Base-by-base conservation (phyloP, 2,113 vertebrate species). In the Cairina moschata region DNA sequence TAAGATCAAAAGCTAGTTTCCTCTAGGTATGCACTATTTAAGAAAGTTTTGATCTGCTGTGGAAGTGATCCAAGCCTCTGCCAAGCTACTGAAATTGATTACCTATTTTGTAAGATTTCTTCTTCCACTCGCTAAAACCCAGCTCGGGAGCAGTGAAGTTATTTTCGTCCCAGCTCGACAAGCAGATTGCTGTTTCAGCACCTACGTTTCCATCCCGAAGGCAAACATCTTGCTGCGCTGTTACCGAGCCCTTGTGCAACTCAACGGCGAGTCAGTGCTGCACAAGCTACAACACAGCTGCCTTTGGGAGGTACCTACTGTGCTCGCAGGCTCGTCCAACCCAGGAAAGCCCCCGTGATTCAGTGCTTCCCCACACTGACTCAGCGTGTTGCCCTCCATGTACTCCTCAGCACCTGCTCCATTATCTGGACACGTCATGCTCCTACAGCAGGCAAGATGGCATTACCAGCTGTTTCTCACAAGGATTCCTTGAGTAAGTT, bases 1-100 rank as follows among this genome's bases (percentile, higher is more conserved):
- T 76, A 76, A 52, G 29, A 58, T 46, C 44, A 60, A 52, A 81
- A 86, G 86, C 89, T 44, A 18, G 25, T 80, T 95, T 95, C 80
- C 92, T 93, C 83, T 40, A 66, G 86, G 58, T 83, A 89, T 72
- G 67, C 59, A 54, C 63, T 77, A 31, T 23, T 40, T 16, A n/a
- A 93, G 91, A 59, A 69, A 32, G 36, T 22, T 72, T 48, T 29
- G 34, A 58, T 54, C 73, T 90, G 58, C 82, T 52, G 29, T 8
- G 36, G 52, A n/a, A 68, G 48, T 10, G 54, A 81, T 36, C 63
- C 68, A 21, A 67, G 72, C 46, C 76, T 55, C 31, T 4, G 56
- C 74, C 81, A 10, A 11, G 3, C 18, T 7, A 29, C 2, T 18
- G 36, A 34, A 63, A 16, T 31, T 56, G 11, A 7, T 11, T 6